phyloP scores from a whole-genome alignment of 2,888 invertebrate genomes.

The Danaus chrysippus region DNA sequence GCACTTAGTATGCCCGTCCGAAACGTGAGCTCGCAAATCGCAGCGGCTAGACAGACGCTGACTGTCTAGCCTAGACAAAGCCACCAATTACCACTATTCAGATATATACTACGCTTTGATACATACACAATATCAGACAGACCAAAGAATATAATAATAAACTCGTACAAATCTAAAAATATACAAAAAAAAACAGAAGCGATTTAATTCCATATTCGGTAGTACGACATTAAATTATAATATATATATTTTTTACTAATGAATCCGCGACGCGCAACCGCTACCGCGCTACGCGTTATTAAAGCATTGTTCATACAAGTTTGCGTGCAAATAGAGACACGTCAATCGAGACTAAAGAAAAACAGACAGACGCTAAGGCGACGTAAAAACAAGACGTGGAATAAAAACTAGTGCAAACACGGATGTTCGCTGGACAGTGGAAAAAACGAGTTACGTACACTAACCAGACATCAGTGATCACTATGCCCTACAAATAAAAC shows the following conservation, averaged over 20 bases:
- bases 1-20: constrained; percentile 72
- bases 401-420: constrained; percentile 67
- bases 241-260: constrained; percentile 11
- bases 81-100: constrained; percentile 57
- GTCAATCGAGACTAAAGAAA: constrained; percentile 64
- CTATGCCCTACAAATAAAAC: not conserved
- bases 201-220: constrained; percentile 24
- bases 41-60: constrained; percentile 67
- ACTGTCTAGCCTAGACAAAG: constrained; percentile 60
- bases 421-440: constrained; percentile 54
- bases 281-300: constrained; percentile 54
- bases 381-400: constrained; percentile 9
- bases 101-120: constrained; percentile 19
- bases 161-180: not conserved
- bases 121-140: too few species aligned
- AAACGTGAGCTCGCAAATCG: constrained; percentile 73
- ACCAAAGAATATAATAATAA: not conserved
- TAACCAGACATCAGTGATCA: constrained; percentile 35
- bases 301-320: constrained; percentile 36
- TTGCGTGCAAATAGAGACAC: constrained; percentile 54
- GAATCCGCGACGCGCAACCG: constrained; percentile 35
- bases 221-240: constrained; percentile 19
- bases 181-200: constrained; percentile 16
- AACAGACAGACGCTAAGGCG: constrained; percentile 50
- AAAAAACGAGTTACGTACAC: constrained; percentile 63